A percentile compares a stretch with the other conserved stretches of the same genome.
These are phyloP conservation scores for Bombus vancouverensis DNA, from an alignment of 1,140 invertebrate species.

Conservation along the genomic window DNA sequence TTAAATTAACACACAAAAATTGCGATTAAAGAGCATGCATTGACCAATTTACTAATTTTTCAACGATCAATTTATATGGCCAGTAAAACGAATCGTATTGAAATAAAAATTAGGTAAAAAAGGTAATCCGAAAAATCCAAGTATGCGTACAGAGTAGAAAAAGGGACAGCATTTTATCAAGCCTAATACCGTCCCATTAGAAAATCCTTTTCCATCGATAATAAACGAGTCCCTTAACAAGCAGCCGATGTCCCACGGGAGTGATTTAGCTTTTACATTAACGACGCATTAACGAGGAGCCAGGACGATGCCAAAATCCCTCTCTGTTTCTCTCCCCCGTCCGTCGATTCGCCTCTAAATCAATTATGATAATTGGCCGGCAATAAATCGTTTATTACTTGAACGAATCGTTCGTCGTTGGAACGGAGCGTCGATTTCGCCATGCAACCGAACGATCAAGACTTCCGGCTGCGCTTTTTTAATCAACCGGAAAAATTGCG, in stretches of 20 bases:
- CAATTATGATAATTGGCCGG: slow-evolving; percentile 64
- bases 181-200: not conserved
- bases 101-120: not conserved
- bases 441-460: too few species aligned
- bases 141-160: not conserved
- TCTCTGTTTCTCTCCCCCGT: not conserved
- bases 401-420: slow-evolving; percentile 38
- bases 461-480: not conserved
- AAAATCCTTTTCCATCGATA: slow-evolving; percentile 44
- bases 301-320: slow-evolving; percentile 21
- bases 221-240: slow-evolving; percentile 43
- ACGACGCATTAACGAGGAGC: slow-evolving; percentile 55
- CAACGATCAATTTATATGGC: not conserved
- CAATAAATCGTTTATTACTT: slow-evolving; percentile 63
- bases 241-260: slow-evolving; percentile 31
- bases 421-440: not conserved
- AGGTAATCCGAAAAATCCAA: not conserved
- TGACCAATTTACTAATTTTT: not conserved
- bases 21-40: too few species aligned
- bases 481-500: slow-evolving; percentile 38
- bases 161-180: not conserved
- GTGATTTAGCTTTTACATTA: slow-evolving; percentile 61
- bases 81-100: not conserved
- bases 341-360: slow-evolving; percentile 50
- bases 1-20: too few species aligned